Base-by-base conservation (phyloP, 92 coral and sea anemone genomes). In the Virgularia gustaviana region DNA sequence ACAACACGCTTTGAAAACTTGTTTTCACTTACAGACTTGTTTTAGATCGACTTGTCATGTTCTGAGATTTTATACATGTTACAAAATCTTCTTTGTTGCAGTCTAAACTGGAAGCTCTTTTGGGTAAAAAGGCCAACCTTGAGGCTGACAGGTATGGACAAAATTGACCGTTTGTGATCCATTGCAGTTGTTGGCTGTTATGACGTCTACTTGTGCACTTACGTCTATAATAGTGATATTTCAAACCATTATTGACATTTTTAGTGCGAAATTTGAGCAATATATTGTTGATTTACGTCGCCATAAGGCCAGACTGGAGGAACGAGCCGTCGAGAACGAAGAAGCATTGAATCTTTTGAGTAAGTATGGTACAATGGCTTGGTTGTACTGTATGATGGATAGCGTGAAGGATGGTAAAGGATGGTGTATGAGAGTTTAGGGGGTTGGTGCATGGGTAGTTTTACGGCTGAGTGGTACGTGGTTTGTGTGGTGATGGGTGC, bases 271-370 rank as follows among this genome's bases (percentile, higher is more conserved):
- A 55, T 91, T 91, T 83, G 76, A 77, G 25, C 78, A 57, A 29
- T 91, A 91, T 77, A 79, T 91, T 3, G 84, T 60, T 0, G 97
- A 91, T 49, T 86, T 91, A 43, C 76, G 72, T 38, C 76, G 77
- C 31, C 91, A 86, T 72, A 73, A 77, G 53, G 83, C 78, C 19
- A 90, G 81, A 23, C 74, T 89, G 37, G 85, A 76, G 15, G 96
- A 91, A 56, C 77, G 79, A 8, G 79, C 72, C 56, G 44, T 63
- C 31, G 86, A 89, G 47, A 81, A 67, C 32, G 85, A 81, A 0
- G 97, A 91, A 65, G 97, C 87, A 63, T 77, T 88, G 31, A 73
- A 75, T 60, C 86, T 83, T 27, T 76, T 89, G 68, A 81, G 96
- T 89, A 72, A 87, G 91, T n/a, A n/a, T n/a, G n/a, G n/a, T n/a